Evolutionary conservation across 2,113 vertebrate genomes (phyloP).

Genomic region (Chloebia gouldiae): DNA sequence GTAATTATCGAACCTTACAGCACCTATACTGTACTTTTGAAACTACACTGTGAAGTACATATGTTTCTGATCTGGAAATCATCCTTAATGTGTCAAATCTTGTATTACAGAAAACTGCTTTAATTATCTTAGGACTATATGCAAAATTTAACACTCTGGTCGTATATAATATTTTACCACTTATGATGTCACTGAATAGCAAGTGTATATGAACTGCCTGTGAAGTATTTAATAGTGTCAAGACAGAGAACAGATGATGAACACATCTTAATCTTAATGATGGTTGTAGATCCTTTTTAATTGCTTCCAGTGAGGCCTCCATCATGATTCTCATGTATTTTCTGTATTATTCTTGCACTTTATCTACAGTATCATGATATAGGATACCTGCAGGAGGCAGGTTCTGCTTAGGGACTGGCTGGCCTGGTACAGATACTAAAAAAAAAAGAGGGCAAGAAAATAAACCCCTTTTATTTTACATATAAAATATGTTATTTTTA

Average conservation of each 20-base stretch:
- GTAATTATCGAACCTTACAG: not conserved
- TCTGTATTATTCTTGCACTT: not conserved
- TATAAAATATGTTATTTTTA: not conserved
- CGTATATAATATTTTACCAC: constrained; percentile 29
- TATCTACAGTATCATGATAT: not conserved
- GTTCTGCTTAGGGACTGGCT: not conserved
- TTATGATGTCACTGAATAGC: constrained; percentile 5
- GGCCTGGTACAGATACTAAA: not conserved
- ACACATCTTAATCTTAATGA: constrained; percentile 4
- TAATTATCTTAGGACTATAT: constrained; percentile 7
- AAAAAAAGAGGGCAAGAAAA: not conserved
- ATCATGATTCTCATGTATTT: not conserved
- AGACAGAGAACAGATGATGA: constrained; percentile 1
- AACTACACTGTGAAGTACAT: not conserved
- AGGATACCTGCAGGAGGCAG: not conserved
- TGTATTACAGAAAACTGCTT: not conserved
- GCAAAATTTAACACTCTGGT: not conserved
- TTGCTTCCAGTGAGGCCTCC: not conserved
- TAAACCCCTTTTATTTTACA: not conserved
- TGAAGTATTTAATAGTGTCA: not conserved
- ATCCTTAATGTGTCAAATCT: not conserved
- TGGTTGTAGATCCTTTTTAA: constrained; percentile 20
- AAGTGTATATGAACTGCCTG: constrained; percentile 1
- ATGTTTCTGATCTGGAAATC: constrained; percentile 31
- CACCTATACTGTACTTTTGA: not conserved